Percentiles rank a stretch among this genome's conserved stretches.
Conservation (phyloP, 2,888 invertebrate genomes). For the Geophilus truncorum region DNA sequence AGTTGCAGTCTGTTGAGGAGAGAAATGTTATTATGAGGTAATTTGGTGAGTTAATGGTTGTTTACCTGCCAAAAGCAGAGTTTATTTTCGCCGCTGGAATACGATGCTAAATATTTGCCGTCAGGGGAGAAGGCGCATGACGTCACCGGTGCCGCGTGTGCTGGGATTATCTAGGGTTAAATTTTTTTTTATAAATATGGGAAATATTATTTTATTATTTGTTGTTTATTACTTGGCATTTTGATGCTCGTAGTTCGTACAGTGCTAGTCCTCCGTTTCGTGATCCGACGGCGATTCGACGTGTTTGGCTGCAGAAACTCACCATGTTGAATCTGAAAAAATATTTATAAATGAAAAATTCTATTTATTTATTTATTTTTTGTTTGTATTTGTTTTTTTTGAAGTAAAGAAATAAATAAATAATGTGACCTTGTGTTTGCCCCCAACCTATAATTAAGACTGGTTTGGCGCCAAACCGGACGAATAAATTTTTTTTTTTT, state of each 20-base stretch:
- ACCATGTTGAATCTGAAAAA: conserved; percentile 61
- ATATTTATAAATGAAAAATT: too few species aligned
- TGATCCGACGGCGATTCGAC: conserved; percentile 92
- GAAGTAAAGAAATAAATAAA: conserved; percentile 17
- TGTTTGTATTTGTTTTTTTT: too few species aligned
- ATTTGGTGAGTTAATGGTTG: not conserved
- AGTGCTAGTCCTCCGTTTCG: conserved; percentile 87
- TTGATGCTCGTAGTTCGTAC: conserved; percentile 90
- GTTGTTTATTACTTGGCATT: conserved; percentile 69
- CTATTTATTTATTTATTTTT: too few species aligned
- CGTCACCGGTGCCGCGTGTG: conserved; percentile 83
- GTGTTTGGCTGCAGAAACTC: conserved; percentile 80
- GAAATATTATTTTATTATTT: too few species aligned
- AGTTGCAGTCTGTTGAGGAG: conserved; percentile 56
- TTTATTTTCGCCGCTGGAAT: conserved; percentile 87
- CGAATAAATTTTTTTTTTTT: not conserved
- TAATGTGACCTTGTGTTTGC: not conserved
- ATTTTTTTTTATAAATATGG: too few species aligned
- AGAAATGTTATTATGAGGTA: not conserved
- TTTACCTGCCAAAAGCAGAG: conserved; percentile 98
- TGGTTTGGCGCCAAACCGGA: not conserved
- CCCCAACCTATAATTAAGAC: not conserved
- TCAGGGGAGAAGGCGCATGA: conserved; percentile 95
- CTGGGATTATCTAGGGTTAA: conserved; percentile 67
- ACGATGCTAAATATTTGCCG: conserved; percentile 94